Evolutionary conservation across 2,888 invertebrate species (phyloP).

Genomic region (Andrena flavipes): DNA sequence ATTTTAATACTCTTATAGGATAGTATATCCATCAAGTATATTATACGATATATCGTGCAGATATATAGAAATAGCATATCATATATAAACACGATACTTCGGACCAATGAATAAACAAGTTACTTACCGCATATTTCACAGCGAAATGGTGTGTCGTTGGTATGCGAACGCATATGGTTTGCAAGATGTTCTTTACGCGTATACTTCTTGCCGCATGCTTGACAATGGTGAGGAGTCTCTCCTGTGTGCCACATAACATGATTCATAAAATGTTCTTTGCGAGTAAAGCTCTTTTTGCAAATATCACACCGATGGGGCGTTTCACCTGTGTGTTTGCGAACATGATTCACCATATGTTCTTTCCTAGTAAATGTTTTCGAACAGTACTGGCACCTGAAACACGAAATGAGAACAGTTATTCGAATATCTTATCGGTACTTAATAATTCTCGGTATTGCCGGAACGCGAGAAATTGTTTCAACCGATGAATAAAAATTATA

Average conservation of each 20-base stretch:
- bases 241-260: slow-evolving; percentile 94
- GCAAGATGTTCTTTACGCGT: slow-evolving; percentile 95
- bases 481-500: too few relatives aligned
- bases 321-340: slow-evolving; percentile 91
- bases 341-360: slow-evolving; percentile 92
- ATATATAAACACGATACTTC: not conserved
- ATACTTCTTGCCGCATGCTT: slow-evolving; percentile 94
- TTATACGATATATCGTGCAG: not conserved
- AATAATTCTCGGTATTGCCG: too few relatives aligned
- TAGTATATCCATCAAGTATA: not conserved
- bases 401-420: slow-evolving; percentile 15
- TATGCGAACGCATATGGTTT: slow-evolving; percentile 95
- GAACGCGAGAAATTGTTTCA: too few relatives aligned
- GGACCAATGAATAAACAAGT: not conserved
- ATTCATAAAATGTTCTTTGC: slow-evolving; percentile 92
- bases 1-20: not conserved
- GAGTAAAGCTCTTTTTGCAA: slow-evolving; percentile 92
- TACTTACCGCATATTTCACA: slow-evolving; percentile 92
- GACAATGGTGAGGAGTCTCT: slow-evolving; percentile 95
- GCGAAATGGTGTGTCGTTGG: slow-evolving; percentile 94
- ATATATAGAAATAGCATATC: not conserved
- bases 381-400: slow-evolving; percentile 89
- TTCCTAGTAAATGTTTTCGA: slow-evolving; percentile 92
- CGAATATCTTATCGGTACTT: too few relatives aligned
- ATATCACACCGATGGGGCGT: slow-evolving; percentile 92